These are phyloP conservation scores for Xestia ashworthii DNA, from an alignment of 2,888 invertebrate species.

Conservation along the genomic window DNA sequence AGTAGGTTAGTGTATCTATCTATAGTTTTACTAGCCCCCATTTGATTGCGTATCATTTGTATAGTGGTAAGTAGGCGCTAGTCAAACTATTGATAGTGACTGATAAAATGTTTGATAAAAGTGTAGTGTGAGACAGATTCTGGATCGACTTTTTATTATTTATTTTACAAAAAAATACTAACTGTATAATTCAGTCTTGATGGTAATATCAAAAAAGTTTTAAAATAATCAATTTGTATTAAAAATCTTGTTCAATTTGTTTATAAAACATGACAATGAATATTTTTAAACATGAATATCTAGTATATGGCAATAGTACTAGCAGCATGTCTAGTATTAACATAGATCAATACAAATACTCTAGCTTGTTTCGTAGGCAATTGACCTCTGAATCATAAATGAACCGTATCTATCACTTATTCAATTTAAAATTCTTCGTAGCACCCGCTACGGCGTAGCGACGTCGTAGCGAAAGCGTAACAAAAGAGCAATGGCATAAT, in stretches of 20 bases:
- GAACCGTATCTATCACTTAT: conserved; percentile 40
- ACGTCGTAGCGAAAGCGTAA: conserved; percentile 26
- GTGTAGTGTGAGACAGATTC: conserved; percentile 29
- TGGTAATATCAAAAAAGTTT: neutral
- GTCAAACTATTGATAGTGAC: conserved; percentile 54
- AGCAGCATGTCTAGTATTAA: neutral
- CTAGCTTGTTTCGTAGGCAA: conserved; percentile 8
- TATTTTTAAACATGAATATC: neutral
- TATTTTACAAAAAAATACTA: neutral
- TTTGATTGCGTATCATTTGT: conserved; percentile 43
- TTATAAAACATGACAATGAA: neutral
- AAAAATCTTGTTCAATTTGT: neutral
- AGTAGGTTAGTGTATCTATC: conserved; percentile 17
- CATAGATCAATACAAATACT: conserved; percentile 32
- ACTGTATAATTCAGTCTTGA: neutral
- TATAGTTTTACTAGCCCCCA: conserved; percentile 11
- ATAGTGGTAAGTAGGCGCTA: conserved; percentile 20
- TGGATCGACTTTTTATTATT: neutral
- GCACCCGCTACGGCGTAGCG: conserved; percentile 48
- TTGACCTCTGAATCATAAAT: conserved; percentile 47
- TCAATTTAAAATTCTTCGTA: conserved; percentile 51
- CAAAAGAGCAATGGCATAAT: conserved; percentile 32
- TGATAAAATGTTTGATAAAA: conserved; percentile 58
- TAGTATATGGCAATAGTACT: conserved; percentile 12
- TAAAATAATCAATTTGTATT: neutral